phyloP scores from a whole-genome alignment of 2,888 invertebrate genomes.

The Lagria hirta region DNA sequence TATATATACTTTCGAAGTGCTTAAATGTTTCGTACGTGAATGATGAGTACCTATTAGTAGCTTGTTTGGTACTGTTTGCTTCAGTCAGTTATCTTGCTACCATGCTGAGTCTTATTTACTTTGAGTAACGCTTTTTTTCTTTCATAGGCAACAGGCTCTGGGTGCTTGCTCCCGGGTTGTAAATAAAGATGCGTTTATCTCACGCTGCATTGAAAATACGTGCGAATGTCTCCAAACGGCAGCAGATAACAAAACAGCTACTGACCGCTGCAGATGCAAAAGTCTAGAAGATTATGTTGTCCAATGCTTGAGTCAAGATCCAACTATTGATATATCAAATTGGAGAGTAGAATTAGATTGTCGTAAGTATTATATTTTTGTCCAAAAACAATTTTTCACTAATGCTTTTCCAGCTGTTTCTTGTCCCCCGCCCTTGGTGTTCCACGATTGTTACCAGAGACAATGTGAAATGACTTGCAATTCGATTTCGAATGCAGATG shows the following conservation, averaged over 20 bases:
- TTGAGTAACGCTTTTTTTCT: background rate
- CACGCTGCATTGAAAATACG: conserved; percentile 72
- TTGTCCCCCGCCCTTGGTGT: conserved; percentile 76
- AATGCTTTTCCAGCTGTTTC: conserved; percentile 58
- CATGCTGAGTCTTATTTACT: no score
- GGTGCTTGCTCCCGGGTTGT: conserved; percentile 64
- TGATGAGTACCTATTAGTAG: no score
- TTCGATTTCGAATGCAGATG: conserved; percentile 58
- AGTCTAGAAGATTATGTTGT: conserved; percentile 71
- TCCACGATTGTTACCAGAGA: conserved; percentile 78
- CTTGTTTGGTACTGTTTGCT: background rate
- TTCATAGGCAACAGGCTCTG: conserved; percentile 55
- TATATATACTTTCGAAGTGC: no score
- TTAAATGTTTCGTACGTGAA: background rate
- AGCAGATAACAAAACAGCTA: conserved; percentile 31
- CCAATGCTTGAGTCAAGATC: conserved; percentile 69
- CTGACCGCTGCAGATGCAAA: conserved; percentile 66
- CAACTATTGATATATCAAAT: conserved; percentile 63
- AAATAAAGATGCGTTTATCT: conserved; percentile 68
- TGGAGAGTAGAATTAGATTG: conserved; percentile 75
- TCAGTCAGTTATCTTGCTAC: no score
- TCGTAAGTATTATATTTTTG: conserved; percentile 56
- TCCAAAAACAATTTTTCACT: no score
- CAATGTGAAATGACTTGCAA: conserved; percentile 79
- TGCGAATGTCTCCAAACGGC: conserved; percentile 69